These are phyloP conservation scores for Homalodisca vitripennis DNA, from an alignment of 1,140 invertebrate genomes.

Conservation along the genomic window DNA sequence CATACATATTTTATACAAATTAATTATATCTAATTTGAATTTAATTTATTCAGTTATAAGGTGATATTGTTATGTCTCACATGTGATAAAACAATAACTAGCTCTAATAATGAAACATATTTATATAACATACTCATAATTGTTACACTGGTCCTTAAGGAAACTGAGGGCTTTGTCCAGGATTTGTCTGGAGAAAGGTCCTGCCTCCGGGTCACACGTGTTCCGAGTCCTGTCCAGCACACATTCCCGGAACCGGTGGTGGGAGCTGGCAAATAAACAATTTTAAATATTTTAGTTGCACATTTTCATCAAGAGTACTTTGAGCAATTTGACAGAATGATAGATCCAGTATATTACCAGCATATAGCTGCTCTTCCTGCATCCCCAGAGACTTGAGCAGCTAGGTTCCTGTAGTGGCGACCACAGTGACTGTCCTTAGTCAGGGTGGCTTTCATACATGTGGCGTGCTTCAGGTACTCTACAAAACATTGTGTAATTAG, in stretches of 20 bases:
- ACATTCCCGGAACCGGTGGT: constrained; percentile 58
- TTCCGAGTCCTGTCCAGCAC: constrained; percentile 54
- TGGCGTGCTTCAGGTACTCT: constrained; percentile 60
- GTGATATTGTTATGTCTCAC: no score
- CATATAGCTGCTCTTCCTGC: constrained; percentile 57
- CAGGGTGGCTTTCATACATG: constrained; percentile 59
- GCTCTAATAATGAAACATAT: no score
- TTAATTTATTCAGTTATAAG: no score
- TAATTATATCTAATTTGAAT: no score
- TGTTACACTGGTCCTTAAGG: constrained; percentile 57
- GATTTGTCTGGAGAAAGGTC: constrained; percentile 55
- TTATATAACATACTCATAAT: constrained; percentile 55
- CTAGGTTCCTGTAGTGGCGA: constrained; percentile 55
- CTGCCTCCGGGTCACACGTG: constrained; percentile 52
- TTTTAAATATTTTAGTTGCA: no score
- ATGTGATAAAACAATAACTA: no score
- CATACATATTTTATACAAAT: no score
- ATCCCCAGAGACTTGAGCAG: constrained; percentile 56
- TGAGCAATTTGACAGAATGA: no score
- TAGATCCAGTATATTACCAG: no score
- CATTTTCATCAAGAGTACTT: no score
- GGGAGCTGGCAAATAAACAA: constrained; percentile 51
- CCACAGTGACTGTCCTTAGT: constrained; percentile 56
- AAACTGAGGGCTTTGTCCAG: constrained; percentile 59
- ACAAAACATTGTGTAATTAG: constrained; percentile 22